phyloP scores from a whole-genome alignment of 2,113 vertebrate genomes.

The Dromiciops gliroides region DNA sequence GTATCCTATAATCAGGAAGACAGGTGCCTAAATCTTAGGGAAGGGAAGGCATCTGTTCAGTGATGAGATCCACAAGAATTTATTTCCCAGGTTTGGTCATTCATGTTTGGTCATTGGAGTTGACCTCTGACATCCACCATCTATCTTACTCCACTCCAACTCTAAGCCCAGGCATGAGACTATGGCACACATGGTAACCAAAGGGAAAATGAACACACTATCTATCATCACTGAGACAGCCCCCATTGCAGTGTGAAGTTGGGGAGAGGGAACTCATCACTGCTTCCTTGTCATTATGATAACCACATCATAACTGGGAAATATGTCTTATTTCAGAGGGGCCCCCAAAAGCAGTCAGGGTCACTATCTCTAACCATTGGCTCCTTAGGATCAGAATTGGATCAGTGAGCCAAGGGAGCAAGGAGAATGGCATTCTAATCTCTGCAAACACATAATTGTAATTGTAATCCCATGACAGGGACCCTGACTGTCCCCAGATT shows the following conservation, averaged over 20 bases:
- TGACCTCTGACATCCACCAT: not conserved
- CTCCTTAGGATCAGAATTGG: not conserved
- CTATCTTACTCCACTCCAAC: not conserved
- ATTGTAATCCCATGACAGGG: not conserved
- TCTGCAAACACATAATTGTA: not conserved
- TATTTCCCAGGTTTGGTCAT: slow-evolving; percentile 28
- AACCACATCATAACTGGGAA: not conserved
- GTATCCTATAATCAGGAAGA: not conserved
- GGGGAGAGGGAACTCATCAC: not conserved
- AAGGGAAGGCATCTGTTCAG: not conserved
- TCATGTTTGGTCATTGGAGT: slow-evolving; percentile 39
- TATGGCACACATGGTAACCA: not conserved
- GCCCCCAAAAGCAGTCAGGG: not conserved
- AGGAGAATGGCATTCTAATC: not conserved
- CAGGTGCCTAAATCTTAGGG: not conserved
- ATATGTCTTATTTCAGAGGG: not conserved
- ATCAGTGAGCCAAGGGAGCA: not conserved
- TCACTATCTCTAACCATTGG: not conserved
- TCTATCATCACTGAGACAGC: not conserved
- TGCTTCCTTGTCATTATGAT: slow-evolving; percentile 25
- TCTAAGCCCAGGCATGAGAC: not conserved
- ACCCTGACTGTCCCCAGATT: not conserved
- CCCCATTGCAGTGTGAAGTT: not conserved
- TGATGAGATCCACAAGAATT: not conserved
- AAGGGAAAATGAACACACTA: not conserved